Base-by-base conservation (phyloP, 1,140 invertebrate genomes). In the Plectus sambesii region DNA sequence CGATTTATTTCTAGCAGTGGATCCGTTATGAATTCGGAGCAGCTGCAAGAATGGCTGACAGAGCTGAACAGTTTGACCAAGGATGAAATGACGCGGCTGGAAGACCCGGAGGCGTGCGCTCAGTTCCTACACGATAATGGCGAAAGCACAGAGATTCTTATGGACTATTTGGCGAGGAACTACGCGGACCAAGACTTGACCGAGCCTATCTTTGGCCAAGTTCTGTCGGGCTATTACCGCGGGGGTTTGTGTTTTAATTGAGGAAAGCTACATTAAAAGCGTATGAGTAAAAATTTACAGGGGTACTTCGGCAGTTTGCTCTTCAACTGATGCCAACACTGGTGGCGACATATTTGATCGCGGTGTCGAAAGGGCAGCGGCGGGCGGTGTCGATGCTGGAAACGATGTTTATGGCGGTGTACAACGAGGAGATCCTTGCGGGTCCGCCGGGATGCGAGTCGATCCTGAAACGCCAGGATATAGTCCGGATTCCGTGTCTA, bases 371-470 rank as follows among this genome's bases (percentile, higher is more conserved):
- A 27, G 43, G 56, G 23, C 51, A 61, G 43, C 39, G 55, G 23
- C 47, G 60, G 24, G 49, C 37, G 20, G 44, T 57, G n/a, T 38
- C 53, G 17, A 47, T 69, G 35, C 52, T 66, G 15, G 63, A 66
- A 49, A 66, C 51, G 25, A 53, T 66, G 9, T 64, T 66, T 41
- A 35, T 66, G 9, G 63, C 63, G 22, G 49, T 66, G 25, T 66
- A 66, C 36, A 66, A 66, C 40, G 63, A 66, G 33, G 63, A 66
- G 38, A 69, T 66, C 25, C 39, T 68, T 2, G 65, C 53, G 5
- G 60, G 42, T 9, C 56, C 51, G 1, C 44, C 62, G 2, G 55
- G 59, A n/a, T 53, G 44, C 22, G 35, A 56, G 27, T 42, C 50
- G 22, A 60, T 66, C 42, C 37, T 25, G 17, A 63, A 66, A 37